Base-by-base conservation (phyloP, 2,797 vertebrate species). In the Danionella dracula region DNA sequence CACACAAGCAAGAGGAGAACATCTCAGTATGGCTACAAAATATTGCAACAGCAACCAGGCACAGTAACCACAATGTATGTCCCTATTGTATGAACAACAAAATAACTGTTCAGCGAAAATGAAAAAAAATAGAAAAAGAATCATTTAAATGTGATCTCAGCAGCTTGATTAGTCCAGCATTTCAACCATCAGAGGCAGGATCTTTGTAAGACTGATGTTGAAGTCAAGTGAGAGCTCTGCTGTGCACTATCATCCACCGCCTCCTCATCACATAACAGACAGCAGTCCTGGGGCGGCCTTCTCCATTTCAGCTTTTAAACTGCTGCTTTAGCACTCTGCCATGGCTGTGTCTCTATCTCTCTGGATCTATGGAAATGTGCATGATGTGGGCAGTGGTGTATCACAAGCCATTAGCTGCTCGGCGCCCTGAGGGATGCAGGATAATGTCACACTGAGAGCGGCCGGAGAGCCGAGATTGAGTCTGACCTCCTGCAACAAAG, bases 371-470 rank as follows among this genome's bases (percentile, higher is more conserved):
- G 27, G 15, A 53, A 56, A 71, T 48, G 63, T 66, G 51, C 40
- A 64, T 35, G 49, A 54, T 45, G 49, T 54, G 29, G 20, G 48
- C 68, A 57, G 51, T 38, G 46, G 44, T 58, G 74, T 66, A 68
- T 78, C 59, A 51, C 71, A 68, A 70, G 57, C 70, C 60, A 76
- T 76, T 71, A 75, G 59, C 32, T 56, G 54, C 62, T 68, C 32
- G 42, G 27, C 16, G n/a, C 50, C 71, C 68, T 45, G 58, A n/a
- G 66, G 63, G 70, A 70, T 55, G 57, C 48, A 37, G 41, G 48
- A 59, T 78, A 74, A 76, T 70, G 74, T 78, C 74, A 74, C 62
- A 67, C 66, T 49, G 58, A 74, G 74, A 70, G 62, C 32, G 55
- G 57, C 49, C 66, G 46, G 66, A 70, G 67, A 46, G 62, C 58